Evolutionary conservation across 2,797 vertebrate species (phyloP).

Genomic region (Eospalax fontanierii): DNA sequence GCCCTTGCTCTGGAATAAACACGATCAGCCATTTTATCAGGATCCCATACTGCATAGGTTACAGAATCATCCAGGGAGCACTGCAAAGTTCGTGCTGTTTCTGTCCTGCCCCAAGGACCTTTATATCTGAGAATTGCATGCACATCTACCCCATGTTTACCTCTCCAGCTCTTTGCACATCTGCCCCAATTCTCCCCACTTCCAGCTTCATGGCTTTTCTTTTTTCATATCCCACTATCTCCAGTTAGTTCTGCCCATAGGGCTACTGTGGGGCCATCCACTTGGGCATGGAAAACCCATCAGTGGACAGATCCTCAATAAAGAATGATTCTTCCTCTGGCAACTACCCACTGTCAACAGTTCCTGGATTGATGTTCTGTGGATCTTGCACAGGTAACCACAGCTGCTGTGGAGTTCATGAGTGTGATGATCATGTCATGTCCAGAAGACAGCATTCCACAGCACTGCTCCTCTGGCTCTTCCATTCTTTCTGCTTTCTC

Average conservation of each 20-base stretch:
- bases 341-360: not conserved
- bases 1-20: not conserved
- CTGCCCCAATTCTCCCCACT: no score
- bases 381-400: no score
- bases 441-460: not conserved
- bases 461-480: not conserved
- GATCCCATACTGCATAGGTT: not conserved
- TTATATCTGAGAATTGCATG: not conserved
- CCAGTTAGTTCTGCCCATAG: not conserved
- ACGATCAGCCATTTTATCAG: not conserved
- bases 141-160: not conserved
- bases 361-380: not conserved
- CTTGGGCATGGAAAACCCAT: not conserved
- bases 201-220: not conserved
- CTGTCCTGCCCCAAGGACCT: not conserved
- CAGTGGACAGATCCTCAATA: not conserved
- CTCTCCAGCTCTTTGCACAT: no score
- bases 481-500: not conserved
- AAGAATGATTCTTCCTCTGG: not conserved
- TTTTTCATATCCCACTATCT: not conserved
- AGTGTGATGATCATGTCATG: no score
- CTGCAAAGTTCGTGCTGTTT: not conserved
- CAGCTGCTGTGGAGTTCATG: not conserved
- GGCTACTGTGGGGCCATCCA: not conserved
- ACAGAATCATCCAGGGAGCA: not conserved